Evolutionary conservation across 2,113 vertebrate genomes (phyloP), one percentile per base, ranked within the genome.

Genomic region (Ochotona curzoniae): DNA sequence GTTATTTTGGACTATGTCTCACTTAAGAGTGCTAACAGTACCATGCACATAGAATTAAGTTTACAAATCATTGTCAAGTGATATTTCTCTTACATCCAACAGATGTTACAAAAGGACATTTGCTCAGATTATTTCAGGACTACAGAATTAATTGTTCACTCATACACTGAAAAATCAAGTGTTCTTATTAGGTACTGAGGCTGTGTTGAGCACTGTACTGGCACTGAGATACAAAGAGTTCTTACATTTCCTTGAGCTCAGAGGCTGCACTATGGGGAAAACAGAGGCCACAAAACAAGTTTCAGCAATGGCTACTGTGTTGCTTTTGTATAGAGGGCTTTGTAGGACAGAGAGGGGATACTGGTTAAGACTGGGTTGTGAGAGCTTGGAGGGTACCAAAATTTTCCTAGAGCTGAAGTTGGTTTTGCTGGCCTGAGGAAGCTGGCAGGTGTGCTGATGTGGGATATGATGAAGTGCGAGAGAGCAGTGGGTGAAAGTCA

Each of bases 1-100:
- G 71, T 83, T 89, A 87, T 81, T 90, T 89, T 75, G 18, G 54
- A 83, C 35, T 87, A 18, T 69, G 63, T 64, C 25, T 92, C 66
- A 30, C 73, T 89, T 84, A 81, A 95, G 87, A 51, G n/a, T 84
- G 49, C 26, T 83, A 63, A 67, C 90, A 89, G 80, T 92, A 83
- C 64, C 44, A 74, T 32, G 76, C 0, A 70, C 60, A 66, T 89
- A 63, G 23, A 89, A 20, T 26, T 87, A 80, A 44, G 21, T 73
- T 94, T 47, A 79, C 11, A 73, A 47, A 81, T 89, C 79, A 74
- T 47, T 93, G 69, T 69, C 51, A 89, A 78, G 32, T 91, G 49
- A 60, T 84, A 87, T 91, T 93, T 76, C 12, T 83, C 23, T 69
- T 76, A 49, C 15, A 66, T 32, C 66, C 2, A 49, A 82, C 38